Base-by-base conservation (phyloP, 2,888 invertebrate genomes). In the Leucophenga maculata region DNA sequence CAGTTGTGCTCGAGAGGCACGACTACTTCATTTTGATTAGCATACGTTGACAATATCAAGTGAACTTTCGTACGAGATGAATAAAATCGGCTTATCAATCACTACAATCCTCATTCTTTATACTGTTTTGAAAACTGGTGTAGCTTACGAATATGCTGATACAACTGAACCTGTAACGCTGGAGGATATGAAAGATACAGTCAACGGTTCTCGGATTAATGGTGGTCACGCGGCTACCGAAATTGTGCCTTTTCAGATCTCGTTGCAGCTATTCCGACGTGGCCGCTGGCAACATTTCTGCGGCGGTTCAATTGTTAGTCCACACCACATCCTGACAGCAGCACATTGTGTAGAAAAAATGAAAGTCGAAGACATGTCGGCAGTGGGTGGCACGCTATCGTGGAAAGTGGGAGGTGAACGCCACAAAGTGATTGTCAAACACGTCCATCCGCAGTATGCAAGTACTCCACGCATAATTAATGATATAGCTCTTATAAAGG, bases 181-280 rank as follows among this genome's bases (percentile, higher is more conserved):
- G 32, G 32, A 3, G 32, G 32, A 32, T 32, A 6, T 32, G 3
- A 32, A 32, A 6, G 32, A 32, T 32, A 32, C 32, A 32, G 6
- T 8, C 13, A 62, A 62, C 20, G 62, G 68, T 6, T 13, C 20
- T 0, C 80, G 86, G 31, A 75, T 87, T n/a, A 83, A 86, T 74
- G 87, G 87, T 1, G 87, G 87, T 0, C 74, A 78, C 20, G 16
- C 60, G 55, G 79, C 79, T 55, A 76, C 71, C 2, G 69, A 81
- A n/a, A 77, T 85, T 26, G 83, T 87, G 69, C 87, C 87, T 1
- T 89, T 85, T 74, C 88, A 88, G 77, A 78, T 88, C 1, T 89
- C 89, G 1, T 62, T 87, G 66, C 86, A 87, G 72, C 18, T 74
- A 67, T 71, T 60, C 13, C 70, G 78, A 11, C 81, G 82, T 0